Base-by-base conservation (phyloP, 2,797 vertebrate genomes). In the Malurus leucopterus region DNA sequence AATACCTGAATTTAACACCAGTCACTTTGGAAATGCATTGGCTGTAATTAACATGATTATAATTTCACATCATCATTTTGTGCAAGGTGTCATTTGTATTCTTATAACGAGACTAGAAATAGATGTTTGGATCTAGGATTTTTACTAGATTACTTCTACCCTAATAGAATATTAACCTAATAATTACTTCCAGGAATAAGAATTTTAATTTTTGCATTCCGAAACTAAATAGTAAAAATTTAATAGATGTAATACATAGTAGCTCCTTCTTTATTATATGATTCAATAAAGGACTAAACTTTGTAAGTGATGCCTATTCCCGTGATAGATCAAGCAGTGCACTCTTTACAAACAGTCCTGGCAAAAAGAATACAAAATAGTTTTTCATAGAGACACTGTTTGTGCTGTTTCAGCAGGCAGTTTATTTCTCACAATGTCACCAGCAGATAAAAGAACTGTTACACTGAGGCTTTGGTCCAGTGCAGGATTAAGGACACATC, bases 371-470 rank as follows among this genome's bases (percentile, higher is more conserved):
- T 91, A 79, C 89, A 88, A 83, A 75, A 58, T 46, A 72, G 70
- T 92, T 96, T 90, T 94, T 74, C 34, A 1, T 21, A 54, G 81
- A 62, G 79, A 86, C 75, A 11, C 41, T 3, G 5, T 63, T 77
- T 54, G 49, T 90, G 96, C 96, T 96, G 95, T 78, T 96, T 98
- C 97, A 98, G 97, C 97, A 72, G 62, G 90, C 82, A 62, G 76
- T 86, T 97, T 94, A 91, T 96, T 95, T 94, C 78, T 91, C 62
- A 84, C 91, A 93, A 95, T 96, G 96, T 96, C 94, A 80, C 90
- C 94, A 91, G 93, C 96, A 96, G 95, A 97, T 96, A 96, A 97
- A 97, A 96, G 95, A 97, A 95, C 54, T 97, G 96, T 97, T 97
- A 94, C 63, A 86, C 87, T 91, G 94, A 95, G 96, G 92, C 96